phyloP scores from a whole-genome alignment of 1,140 invertebrate genomes.

The Drosophila sp. region DNA sequence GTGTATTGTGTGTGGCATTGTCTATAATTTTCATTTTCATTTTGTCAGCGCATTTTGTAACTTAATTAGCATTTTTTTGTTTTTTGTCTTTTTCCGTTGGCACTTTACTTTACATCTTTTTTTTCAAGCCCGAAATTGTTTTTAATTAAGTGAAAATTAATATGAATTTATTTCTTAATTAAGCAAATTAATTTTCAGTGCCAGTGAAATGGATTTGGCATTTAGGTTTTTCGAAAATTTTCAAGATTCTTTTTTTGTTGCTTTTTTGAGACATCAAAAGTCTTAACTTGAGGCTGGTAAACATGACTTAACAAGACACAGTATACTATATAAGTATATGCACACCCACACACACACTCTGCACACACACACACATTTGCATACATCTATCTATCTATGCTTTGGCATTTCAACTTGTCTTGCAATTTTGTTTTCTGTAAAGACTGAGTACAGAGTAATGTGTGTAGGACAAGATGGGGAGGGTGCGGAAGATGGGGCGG shows the following conservation, averaged over 20 bases:
- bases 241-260: constrained; percentile 2
- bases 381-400: constrained; percentile 30
- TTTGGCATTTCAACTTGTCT: constrained; percentile 50
- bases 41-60: constrained; percentile 71
- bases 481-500: not conserved
- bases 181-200: not conserved
- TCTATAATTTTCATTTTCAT: constrained; percentile 72
- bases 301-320: constrained; percentile 58
- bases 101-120: constrained; percentile 31
- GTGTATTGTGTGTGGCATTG: constrained; percentile 37
- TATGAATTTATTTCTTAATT: constrained; percentile 18
- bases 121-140: constrained; percentile 1
- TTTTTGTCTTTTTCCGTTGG: constrained; percentile 18
- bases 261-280: constrained; percentile 1
- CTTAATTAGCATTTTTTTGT: constrained; percentile 70
- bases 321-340: constrained; percentile 3
- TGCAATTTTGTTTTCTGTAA: constrained; percentile 45
- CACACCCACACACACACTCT: constrained; percentile 23
- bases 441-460: not conserved
- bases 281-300: constrained; percentile 55
- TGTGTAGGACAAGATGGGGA: not conserved
- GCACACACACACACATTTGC: constrained; percentile 19
- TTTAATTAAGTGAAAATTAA: constrained; percentile 65
- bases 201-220: not conserved
- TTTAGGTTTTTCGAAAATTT: not conserved